Evolutionary conservation across 2,113 vertebrate species (phyloP), one percentile per base, ranked within the genome.

Genomic region (Oryzias javanicus): DNA sequence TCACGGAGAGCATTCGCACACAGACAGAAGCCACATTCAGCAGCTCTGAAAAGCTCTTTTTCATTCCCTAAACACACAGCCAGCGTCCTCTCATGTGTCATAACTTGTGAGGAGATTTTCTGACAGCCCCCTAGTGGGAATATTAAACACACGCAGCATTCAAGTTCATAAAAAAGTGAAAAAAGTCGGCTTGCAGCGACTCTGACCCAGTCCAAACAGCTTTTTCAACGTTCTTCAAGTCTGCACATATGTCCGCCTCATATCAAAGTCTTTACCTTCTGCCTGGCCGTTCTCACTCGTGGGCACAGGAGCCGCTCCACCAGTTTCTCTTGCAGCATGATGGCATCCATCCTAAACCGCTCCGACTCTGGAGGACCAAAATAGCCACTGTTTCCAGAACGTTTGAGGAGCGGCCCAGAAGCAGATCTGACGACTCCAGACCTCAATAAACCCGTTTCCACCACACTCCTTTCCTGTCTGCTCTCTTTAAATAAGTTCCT

Each of bases 291-390:
- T 89, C 94, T 94, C 66, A 93, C 92, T 87, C 94, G 89, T 1
- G 95, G 95, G 50, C 95, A 97, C 66, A 99, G 91, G 85, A 98
- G 91, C 78, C 94, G 91, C 86, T 98, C 97, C 78, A 95, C 96
- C 64, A 99, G 90, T 82, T 94, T 96, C 84, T 95, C 96, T 89
- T 96, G 96, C 73, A 98, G 90, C 62, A 96, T 93, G 90, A 97
- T 92, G 54, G 95, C 92, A 90, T 99, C 95, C 97, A 99, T 98
- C 74, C 82, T 79, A 83, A 77, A 81, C 71, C 56, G 14, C 84
- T 74, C 83, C 60, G 2, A 70, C 74, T 62, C 82, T 60, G 71
- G 82, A 67, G 3, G 78, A 85, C 86, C 48, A 25, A 82, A 83
- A 83, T 78, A 82, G 65, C 77, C 65, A 14, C 69, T 4, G 60